These are phyloP conservation scores for Platyscapa corneri DNA, from an alignment of 1,140 invertebrate genomes.

Conservation along the genomic window DNA sequence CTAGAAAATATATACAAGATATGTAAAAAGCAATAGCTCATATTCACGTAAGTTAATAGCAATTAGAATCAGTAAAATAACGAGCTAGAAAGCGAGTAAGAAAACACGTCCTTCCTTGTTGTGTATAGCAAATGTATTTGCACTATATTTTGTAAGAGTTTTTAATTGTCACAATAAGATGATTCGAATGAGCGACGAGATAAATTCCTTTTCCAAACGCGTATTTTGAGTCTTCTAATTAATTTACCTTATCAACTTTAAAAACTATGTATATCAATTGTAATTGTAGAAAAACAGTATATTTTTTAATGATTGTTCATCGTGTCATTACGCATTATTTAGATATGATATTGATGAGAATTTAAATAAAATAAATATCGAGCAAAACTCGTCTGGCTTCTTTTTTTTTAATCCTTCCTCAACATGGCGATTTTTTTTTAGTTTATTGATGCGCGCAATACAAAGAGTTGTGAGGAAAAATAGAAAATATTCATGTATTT, in stretches of 20 bases:
- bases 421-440: neutral
- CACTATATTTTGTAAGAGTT: constrained; percentile 72
- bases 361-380: constrained; percentile 54
- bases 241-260: constrained; percentile 59
- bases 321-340: constrained; percentile 54
- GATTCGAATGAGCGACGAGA: constrained; percentile 42
- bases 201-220: constrained; percentile 44
- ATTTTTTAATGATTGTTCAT: constrained; percentile 73
- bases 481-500: no score
- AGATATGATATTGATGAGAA: constrained; percentile 56
- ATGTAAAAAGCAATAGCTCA: constrained; percentile 43
- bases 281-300: constrained; percentile 71
- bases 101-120: constrained; percentile 62
- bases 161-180: constrained; percentile 63
- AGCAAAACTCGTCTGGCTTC: constrained; percentile 9
- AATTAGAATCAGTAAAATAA: constrained; percentile 24
- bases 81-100: constrained; percentile 40
- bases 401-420: neutral
- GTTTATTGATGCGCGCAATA: no score
- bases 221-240: constrained; percentile 54
- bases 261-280: constrained; percentile 61
- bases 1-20: constrained; percentile 2
- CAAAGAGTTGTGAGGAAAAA: no score
- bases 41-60: constrained; percentile 39
- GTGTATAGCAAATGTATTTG: constrained; percentile 68